These are phyloP conservation scores for Poeciliopsis gracilis DNA, from an alignment of 2,797 vertebrate genomes.

Conservation along the genomic window DNA sequence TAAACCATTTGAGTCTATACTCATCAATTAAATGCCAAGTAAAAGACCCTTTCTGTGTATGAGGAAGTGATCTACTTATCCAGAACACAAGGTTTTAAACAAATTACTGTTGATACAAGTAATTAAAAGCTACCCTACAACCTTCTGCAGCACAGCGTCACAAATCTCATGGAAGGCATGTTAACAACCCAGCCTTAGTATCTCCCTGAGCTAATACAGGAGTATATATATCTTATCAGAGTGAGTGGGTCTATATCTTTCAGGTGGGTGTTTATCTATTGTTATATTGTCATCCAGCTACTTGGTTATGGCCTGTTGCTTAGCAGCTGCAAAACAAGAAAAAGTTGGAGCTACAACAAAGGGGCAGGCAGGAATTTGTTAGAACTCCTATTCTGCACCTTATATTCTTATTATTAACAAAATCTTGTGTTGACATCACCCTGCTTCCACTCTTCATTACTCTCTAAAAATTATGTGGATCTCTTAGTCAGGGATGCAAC, in stretches of 20 bases:
- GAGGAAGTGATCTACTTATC: background rate
- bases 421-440: conserved; percentile 55
- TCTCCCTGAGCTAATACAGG: conserved; percentile 26
- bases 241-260: conserved; percentile 49
- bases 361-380: conserved; percentile 42
- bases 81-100: background rate
- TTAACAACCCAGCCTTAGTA: conserved; percentile 9
- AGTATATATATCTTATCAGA: conserved; percentile 50
- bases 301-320: conserved; percentile 61
- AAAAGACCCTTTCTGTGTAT: background rate
- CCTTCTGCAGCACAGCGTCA: background rate
- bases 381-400: conserved; percentile 29
- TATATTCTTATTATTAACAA: conserved; percentile 57
- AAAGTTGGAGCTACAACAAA: conserved; percentile 35
- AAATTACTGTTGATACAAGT: conserved; percentile 3
- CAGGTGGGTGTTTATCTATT: conserved; percentile 57
- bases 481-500: conserved; percentile 56
- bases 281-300: conserved; percentile 49
- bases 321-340: conserved; percentile 58
- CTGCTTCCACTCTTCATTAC: conserved; percentile 56
- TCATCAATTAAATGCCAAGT: background rate
- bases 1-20: background rate
- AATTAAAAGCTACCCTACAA: background rate
- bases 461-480: conserved; percentile 65
- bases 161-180: conserved; percentile 9